Base-by-base conservation (phyloP, 2,797 vertebrate species). In the Holocentrus rufus region DNA sequence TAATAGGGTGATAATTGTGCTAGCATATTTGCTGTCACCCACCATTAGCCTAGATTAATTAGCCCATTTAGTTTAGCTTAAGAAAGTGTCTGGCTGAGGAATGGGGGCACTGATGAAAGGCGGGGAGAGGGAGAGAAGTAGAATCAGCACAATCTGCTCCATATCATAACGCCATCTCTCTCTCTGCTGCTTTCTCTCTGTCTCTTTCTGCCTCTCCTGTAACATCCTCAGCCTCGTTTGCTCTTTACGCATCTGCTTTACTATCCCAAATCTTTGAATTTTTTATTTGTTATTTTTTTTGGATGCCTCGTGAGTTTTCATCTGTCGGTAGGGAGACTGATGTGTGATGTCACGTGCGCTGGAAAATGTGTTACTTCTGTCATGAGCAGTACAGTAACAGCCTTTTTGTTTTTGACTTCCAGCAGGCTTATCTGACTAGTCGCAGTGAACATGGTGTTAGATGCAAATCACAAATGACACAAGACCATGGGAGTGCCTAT, bases 11-110 rank as follows among this genome's bases (percentile, higher is more conserved):
- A 93, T 95, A 94, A 94, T 95, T 94, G 93, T 91, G 90, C 88
- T 88, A 92, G 91, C 93, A 94, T 94, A 94, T 94, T 95, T 95
- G 92, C 93, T 94, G 93, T 94, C 93, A 94, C 92, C 93, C 91
- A 89, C 93, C 92, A 94, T 95, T 94, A 94, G 92, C 84, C 89
- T 81, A 93, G 93, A 95, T 94, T 93, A 93, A 93, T 95, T 94
- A 93, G 91, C 85, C 91, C 91, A 94, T 95, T 95, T 94, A 92
- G 91, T 93, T 93, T 93, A 92, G 91, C 86, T 93, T 92, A 91
- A 93, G 93, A 90, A 91, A 91, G 90, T 91, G 92, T 93, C 92
- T 87, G 76, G 89, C 83, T 93, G 93, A 94, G 89, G 90, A 92
- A 94, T 93, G 92, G 85, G 82, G 80, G 80, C 88, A 77, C 79